Base-by-base conservation (phyloP, 2,888 invertebrate genomes). In the Cephus spinipes region DNA sequence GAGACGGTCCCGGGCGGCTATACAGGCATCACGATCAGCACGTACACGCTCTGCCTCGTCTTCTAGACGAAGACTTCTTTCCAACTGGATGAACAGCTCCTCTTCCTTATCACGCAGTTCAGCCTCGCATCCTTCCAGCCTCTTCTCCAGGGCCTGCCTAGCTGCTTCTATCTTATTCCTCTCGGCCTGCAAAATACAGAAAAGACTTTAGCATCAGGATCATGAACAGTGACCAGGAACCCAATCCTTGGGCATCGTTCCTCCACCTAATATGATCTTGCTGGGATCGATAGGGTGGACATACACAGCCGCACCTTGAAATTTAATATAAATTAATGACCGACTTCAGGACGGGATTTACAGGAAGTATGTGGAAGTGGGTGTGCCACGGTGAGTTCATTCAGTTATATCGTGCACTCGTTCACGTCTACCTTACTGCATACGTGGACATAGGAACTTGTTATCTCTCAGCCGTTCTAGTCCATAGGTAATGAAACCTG, bases 91-190 rank as follows among this genome's bases (percentile, higher is more conserved):
- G 87, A 94, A 94, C 36, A 94, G 92, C 84, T 94, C 94, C 85
- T 94, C 94, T 85, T 94, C 94, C 87, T 94, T 94, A 85, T 94
- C 93, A 79, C 93, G 92, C 68, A 94, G 88, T 81, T 94, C 92
- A 74, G 92, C 89, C 83, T 94, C 94, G 87, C 93, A 93, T 74
- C 92, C 92, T 87, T 94, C 94, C 82, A 94, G 87, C 78, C 93
- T 90, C 85, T 91, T 92, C 78, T 93, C 93, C 86, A 94, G 87
- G 80, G 92, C 91, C 33, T 92, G 91, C 73, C 93, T 92, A 75
- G 93, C 92, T 80, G 92, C 92, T 69, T 93, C 92, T 84, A 94
- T 88, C 85, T 92, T 93, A 87, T 94, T 94, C 80, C 93, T 91
- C 88, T 94, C 94, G 82, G 93, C 93, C 94, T 94, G 87, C 30